Conservation (phyloP, 1,140 invertebrate species). For the Brachionus manjavacas region DNA sequence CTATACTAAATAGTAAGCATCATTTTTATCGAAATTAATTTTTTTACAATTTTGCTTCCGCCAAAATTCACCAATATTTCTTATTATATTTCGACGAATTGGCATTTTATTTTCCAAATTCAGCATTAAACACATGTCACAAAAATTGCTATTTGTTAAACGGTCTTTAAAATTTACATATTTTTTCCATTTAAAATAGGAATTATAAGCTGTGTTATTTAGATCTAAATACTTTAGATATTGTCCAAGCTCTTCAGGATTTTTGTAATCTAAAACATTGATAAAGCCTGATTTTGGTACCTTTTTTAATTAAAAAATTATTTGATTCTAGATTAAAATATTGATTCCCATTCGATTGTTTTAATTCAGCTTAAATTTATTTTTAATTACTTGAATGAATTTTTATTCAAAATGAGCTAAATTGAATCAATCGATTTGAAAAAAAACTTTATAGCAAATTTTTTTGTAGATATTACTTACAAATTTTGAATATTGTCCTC, state of each 20-base stretch:
- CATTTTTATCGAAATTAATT: too few species aligned
- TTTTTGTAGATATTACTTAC: not conserved
- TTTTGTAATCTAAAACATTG: slow-evolving; percentile 41
- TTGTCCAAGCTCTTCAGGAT: slow-evolving; percentile 42
- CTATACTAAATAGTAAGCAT: too few species aligned
- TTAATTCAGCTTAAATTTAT: too few species aligned
- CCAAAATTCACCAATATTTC: not conserved
- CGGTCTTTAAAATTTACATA: not conserved
- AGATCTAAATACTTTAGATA: slow-evolving; percentile 43
- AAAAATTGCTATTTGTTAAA: not conserved
- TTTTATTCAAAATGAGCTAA: too few species aligned
- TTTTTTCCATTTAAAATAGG: slow-evolving; percentile 18
- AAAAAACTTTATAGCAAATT: not conserved
- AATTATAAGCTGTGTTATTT: not conserved
- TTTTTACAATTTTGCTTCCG: not conserved
- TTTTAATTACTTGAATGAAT: too few species aligned
- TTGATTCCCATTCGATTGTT: too few species aligned
- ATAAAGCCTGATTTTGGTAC: slow-evolving; percentile 32
- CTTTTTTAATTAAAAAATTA: not conserved
- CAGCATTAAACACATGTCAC: not conserved
- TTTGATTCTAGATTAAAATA: too few species aligned
- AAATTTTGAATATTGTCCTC: not conserved
- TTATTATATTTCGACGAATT: not conserved
- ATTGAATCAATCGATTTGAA: too few species aligned
- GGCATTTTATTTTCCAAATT: not conserved